Evolutionary conservation across 2,113 vertebrate species (phyloP).

Genomic region (Leptobrachium leishanense): DNA sequence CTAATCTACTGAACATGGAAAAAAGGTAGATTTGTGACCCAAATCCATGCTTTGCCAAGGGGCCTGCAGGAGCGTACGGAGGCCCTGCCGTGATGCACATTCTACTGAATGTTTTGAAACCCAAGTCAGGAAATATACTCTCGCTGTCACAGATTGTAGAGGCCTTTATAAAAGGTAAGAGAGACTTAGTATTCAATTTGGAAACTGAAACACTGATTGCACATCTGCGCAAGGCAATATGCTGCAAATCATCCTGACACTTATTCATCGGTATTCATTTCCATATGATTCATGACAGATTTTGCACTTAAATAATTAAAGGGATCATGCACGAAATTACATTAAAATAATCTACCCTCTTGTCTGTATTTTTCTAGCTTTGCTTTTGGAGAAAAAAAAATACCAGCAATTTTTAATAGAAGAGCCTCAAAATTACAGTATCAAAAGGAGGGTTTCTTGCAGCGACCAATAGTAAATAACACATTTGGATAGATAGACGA

Average conservation of each 20-base stretch:
- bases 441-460: background rate
- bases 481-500: too few species aligned
- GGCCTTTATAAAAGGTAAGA: too few species aligned
- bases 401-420: constrained; percentile 4
- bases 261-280: background rate
- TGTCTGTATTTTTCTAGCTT: background rate
- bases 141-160: too few species aligned
- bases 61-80: too few species aligned
- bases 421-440: background rate
- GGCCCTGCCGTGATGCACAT: too few species aligned
- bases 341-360: background rate
- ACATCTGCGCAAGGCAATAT: constrained; percentile 1
- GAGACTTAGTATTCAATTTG: background rate
- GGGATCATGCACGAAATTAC: background rate
- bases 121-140: too few species aligned
- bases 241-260: background rate
- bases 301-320: constrained; percentile 15
- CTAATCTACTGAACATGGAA: too few species aligned
- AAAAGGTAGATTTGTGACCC: too few species aligned
- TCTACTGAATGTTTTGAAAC: too few species aligned
- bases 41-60: too few species aligned
- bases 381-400: background rate
- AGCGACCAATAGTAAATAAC: background rate
- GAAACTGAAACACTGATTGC: background rate
- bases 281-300: constrained; percentile 2